Evolutionary conservation across 2,888 invertebrate species (phyloP), one percentile per base, ranked within the genome.

Genomic region (Ormia ochracea): DNA sequence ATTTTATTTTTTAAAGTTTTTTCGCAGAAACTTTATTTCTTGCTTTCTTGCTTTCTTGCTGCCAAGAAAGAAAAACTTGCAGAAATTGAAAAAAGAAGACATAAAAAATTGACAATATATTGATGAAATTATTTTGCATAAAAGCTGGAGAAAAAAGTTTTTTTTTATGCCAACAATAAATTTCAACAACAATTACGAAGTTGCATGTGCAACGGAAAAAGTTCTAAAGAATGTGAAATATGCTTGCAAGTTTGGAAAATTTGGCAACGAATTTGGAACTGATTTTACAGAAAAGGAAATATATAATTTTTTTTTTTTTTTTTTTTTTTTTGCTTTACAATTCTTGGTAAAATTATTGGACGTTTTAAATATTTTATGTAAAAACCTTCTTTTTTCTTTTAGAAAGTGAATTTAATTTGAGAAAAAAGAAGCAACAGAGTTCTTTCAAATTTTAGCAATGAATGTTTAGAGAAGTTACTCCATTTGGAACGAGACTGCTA

Each of bases 91-190:
- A n/a, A n/a, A 19, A 28, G 6, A 9, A 14, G 5, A 33, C 33
- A 26, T 3, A 31, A 66, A 23, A 58, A 36, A 52, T 59, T 66
- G 59, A 68, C 41, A 59, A 59, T 68, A 43, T 68, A 75, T 59
- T 74, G 74, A 68, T 12, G 33, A 59, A 50, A 43, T 74, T 74
- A 58, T 65, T 74, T 65, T 48, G 33, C 56, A 72, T 72, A 72
- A 72, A 61, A n/a, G n/a, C n/a, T n/a, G n/a, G n/a, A n/a, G n/a
- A n/a, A 61, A 14, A 9, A 3, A 38, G 65, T 56, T n/a, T 28
- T 31, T 65, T 56, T 66, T 58, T 66, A 48, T 66, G 65, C 48
- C 65, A 74, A 58, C 50, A 59, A 41, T 66, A 66, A 74, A 74
- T 66, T 74, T 41, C 3, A 36, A 41, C 41, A 52, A 50, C 41